A percentile compares a stretch with the other conserved stretches of the same genome.
phyloP scores from a whole-genome alignment of 2,888 invertebrate species.

The Crematogaster levior region DNA sequence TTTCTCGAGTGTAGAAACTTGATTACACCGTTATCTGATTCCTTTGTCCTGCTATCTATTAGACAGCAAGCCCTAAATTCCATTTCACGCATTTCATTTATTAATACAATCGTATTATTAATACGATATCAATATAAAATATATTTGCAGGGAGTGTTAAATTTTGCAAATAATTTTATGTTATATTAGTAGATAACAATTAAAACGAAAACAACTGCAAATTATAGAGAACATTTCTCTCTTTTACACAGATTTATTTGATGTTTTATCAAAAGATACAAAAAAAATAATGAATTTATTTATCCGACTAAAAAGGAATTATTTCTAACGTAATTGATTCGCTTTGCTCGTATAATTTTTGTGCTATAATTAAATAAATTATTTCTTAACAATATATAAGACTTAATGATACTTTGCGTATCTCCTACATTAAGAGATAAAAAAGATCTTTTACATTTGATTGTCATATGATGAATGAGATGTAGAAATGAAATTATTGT shows the following conservation, averaged over 20 bases:
- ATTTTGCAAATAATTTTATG: not conserved
- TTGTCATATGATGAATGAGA: not conserved
- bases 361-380: conserved; percentile 3
- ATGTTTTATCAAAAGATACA: not conserved
- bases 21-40: not conserved
- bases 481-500: not conserved
- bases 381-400: conserved; percentile 1
- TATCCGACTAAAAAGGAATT: not conserved
- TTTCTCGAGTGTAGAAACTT: not conserved
- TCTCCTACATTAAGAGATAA: not conserved
- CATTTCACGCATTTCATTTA: not conserved
- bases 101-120: not conserved
- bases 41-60: not conserved
- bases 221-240: not conserved
- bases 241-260: not conserved
- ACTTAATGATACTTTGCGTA: conserved; percentile 2
- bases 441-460: not conserved
- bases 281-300: not conserved
- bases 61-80: not conserved
- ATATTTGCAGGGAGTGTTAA: not conserved
- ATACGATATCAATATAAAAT: not conserved
- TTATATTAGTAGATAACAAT: not conserved
- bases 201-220: not conserved
- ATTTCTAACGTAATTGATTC: not conserved
- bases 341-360: not conserved